These are phyloP conservation scores for Dichetophora obliterata DNA, from an alignment of 2,888 invertebrate genomes.

Conservation along the genomic window DNA sequence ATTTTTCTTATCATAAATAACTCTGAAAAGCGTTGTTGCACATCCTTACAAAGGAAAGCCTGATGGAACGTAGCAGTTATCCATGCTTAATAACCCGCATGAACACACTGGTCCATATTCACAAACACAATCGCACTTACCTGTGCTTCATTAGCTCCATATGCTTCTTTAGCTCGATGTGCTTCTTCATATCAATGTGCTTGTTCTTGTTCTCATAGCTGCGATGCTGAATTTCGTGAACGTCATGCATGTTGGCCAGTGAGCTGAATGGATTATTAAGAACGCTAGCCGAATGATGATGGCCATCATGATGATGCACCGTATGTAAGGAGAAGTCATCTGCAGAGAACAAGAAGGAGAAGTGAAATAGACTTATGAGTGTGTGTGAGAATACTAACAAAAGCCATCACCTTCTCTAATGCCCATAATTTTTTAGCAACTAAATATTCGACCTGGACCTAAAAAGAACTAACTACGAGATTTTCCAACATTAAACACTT, in stretches of 20 bases:
- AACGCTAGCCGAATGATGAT: constrained; percentile 58
- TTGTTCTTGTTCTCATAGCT: constrained; percentile 67
- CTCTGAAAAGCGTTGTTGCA: too few species aligned
- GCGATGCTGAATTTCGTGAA: constrained; percentile 58
- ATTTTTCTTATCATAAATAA: too few species aligned
- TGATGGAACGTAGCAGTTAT: too few species aligned
- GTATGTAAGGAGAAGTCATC: constrained; percentile 61
- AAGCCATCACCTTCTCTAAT: too few species aligned
- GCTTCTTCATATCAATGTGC: constrained; percentile 62
- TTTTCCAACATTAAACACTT: too few species aligned
- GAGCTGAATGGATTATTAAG: constrained; percentile 67
- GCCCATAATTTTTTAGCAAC: too few species aligned
- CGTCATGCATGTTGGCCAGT: constrained; percentile 66
- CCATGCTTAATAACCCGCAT: neutral
- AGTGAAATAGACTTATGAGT: neutral
- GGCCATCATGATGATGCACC: constrained; percentile 60
- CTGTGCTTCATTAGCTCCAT: constrained; percentile 64
- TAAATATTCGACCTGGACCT: too few species aligned
- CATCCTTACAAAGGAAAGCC: too few species aligned
- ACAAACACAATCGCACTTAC: constrained; percentile 53
- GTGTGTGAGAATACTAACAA: too few species aligned
- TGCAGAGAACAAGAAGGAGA: constrained; percentile 47
- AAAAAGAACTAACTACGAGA: too few species aligned
- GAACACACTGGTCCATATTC: neutral
- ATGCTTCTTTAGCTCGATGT: constrained; percentile 64